A percentile compares a stretch with the other conserved stretches of the same genome.
Evolutionary conservation across 1,140 invertebrate genomes (phyloP).

Genomic region (Zaprionus capensis): DNA sequence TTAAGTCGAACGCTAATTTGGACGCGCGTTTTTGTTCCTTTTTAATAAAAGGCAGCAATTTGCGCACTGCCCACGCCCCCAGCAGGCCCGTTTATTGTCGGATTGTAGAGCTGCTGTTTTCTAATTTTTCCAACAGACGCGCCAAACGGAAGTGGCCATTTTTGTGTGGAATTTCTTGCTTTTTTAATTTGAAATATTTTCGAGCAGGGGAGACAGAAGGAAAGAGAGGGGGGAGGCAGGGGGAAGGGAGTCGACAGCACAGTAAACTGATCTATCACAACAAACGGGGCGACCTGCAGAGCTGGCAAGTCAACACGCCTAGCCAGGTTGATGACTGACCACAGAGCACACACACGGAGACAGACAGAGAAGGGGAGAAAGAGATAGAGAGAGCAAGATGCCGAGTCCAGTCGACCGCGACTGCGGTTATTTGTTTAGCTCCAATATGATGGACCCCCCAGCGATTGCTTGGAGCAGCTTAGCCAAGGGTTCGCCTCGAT

Average conservation of each 20-base stretch:
- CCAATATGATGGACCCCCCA: conserved; percentile 26
- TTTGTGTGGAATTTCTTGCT: conserved; percentile 2
- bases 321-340: conserved; percentile 23
- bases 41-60: conserved; percentile 45
- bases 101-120: conserved; percentile 19
- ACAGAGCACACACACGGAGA: conserved; percentile 4
- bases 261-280: conserved; percentile 24
- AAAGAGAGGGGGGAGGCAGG: background rate
- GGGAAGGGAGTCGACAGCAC: background rate
- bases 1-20: background rate
- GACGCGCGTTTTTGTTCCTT: conserved; percentile 7
- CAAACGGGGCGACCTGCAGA: background rate
- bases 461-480: conserved; percentile 27
- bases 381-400: background rate
- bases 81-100: background rate
- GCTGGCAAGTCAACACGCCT: conserved; percentile 1
- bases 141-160: conserved; percentile 22
- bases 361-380: background rate
- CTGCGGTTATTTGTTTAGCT: conserved; percentile 41
- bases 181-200: conserved; percentile 8
- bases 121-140: conserved; percentile 27
- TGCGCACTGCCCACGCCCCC: conserved; percentile 21
- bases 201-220: background rate
- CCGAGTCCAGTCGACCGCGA: background rate
- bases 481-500: background rate